Base-by-base conservation (phyloP, 1,140 invertebrate genomes). In the Monochamus saltuarius region DNA sequence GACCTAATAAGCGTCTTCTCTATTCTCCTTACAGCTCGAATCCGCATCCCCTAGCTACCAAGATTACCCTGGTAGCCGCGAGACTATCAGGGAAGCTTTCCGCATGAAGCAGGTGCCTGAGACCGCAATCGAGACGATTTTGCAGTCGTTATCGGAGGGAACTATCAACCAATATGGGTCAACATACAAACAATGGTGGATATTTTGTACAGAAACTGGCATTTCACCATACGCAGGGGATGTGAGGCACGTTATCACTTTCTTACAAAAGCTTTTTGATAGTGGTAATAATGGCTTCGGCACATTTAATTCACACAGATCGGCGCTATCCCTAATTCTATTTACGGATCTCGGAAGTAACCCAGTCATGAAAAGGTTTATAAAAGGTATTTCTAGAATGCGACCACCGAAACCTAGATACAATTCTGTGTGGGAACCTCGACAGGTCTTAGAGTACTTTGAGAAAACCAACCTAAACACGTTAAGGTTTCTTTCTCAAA, bases 61-160 rank as follows among this genome's bases (percentile, higher is more conserved):
- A 29, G 6, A 4, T 52, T 52, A 52, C 50, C 50, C 50, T 52
- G 50, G 50, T 35, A 2, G 3, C 13, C 10, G 50, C 19, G n/a
- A 29, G 22, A 6, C 22, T 29, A 2, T 29, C 22, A 3, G 22
- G 22, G 22, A 29, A 29, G 22, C 2, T 29, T 29, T 29, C 22
- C 6, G 22, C 6, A 2, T 29, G 22, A 29, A 29, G 22, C 6
- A 29, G 22, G 36, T 39, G 2, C 50, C 50, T n/a, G 50, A 52
- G 4, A n/a, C 3, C n/a, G 36, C 50, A 11, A 9, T 37, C 13
- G 36, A n/a, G 1, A 52, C 50, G 4, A 52, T 39, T 9, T 7
- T 52, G 10, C 13, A 17, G 6, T 52, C 50, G 4, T 10, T 52
- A 34, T 52, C 50, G 6, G 35, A 39, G 17, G 50, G 17, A 13